phyloP scores from a whole-genome alignment of 2,888 invertebrate genomes.

The Melitaea athalia region DNA sequence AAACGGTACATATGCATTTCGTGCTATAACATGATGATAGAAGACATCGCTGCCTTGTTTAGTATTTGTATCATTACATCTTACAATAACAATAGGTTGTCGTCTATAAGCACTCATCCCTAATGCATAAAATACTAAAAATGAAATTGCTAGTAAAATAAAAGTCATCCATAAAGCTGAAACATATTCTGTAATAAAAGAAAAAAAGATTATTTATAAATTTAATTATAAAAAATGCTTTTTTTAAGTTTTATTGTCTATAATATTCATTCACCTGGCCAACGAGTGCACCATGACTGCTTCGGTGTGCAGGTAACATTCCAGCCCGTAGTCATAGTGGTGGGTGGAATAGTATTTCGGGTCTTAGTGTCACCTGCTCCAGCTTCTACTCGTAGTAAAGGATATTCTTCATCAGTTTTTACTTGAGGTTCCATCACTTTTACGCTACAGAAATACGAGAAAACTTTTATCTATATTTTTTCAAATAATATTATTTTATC shows the following conservation, averaged over 20 bases:
- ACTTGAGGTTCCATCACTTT: slow-evolving; percentile 29
- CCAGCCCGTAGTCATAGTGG: slow-evolving; percentile 50
- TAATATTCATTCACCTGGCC: slow-evolving; percentile 61
- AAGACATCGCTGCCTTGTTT: slow-evolving; percentile 61
- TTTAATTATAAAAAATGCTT: slow-evolving; percentile 33
- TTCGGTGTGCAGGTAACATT: slow-evolving; percentile 56
- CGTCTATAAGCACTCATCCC: slow-evolving; percentile 60
- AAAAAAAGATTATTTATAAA: neutral
- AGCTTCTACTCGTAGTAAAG: slow-evolving; percentile 63
- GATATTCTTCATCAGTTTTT: slow-evolving; percentile 64
- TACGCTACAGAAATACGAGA: neutral
- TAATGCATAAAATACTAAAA: slow-evolving; percentile 63
- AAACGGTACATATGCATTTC: slow-evolving; percentile 52
- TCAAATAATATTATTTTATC: neutral
- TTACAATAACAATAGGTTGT: slow-evolving; percentile 55
- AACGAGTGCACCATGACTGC: slow-evolving; percentile 57
- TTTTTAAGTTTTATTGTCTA: slow-evolving; percentile 50
- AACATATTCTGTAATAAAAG: slow-evolving; percentile 62
- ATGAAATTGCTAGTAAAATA: slow-evolving; percentile 63
- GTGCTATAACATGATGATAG: slow-evolving; percentile 61
- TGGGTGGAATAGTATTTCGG: slow-evolving; percentile 34
- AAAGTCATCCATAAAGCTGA: slow-evolving; percentile 74
- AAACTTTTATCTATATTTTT: neutral
- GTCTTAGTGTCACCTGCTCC: slow-evolving; percentile 54
- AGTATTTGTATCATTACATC: slow-evolving; percentile 50